Percentiles rank a stretch among this genome's conserved stretches.
These are phyloP conservation scores for Sclerurus mexicanus DNA, from an alignment of 2,113 vertebrate species.

Conservation along the genomic window DNA sequence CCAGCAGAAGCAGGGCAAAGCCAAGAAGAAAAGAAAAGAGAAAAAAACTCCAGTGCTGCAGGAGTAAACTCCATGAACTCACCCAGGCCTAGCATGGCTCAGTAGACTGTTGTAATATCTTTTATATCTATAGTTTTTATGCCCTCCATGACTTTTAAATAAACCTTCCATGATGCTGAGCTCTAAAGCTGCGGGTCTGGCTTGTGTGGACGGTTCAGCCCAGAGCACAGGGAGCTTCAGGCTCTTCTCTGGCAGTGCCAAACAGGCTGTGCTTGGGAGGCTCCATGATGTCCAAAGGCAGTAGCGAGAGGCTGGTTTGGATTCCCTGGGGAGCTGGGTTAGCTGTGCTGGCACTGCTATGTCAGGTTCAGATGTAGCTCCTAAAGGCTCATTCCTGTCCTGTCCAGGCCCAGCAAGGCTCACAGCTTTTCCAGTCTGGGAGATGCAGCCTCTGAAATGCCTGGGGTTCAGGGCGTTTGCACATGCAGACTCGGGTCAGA, in stretches of 20 bases:
- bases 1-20: not conserved
- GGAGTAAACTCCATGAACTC: not conserved
- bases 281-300: not conserved
- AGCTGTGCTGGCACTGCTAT: not conserved
- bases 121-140: constrained; percentile 46
- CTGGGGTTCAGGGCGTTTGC: not conserved
- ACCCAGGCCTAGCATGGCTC: not conserved
- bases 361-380: not conserved
- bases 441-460: not conserved
- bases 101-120: not conserved
- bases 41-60: not conserved
- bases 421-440: not conserved
- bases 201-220: not conserved
- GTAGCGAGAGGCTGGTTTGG: not conserved
- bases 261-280: not conserved
- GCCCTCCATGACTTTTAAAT: constrained; percentile 12
- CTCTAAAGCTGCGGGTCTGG: not conserved
- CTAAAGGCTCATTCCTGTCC: not conserved
- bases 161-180: constrained; percentile 14
- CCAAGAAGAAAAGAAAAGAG: constrained; percentile 31
- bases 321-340: not conserved
- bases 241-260: not conserved
- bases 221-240: not conserved
- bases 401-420: not conserved
- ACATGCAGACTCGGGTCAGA: not conserved